Percentiles rank a stretch among this genome's conserved stretches.
phyloP scores from a whole-genome alignment of 2,797 vertebrate species.

The Amblyraja radiata region DNA sequence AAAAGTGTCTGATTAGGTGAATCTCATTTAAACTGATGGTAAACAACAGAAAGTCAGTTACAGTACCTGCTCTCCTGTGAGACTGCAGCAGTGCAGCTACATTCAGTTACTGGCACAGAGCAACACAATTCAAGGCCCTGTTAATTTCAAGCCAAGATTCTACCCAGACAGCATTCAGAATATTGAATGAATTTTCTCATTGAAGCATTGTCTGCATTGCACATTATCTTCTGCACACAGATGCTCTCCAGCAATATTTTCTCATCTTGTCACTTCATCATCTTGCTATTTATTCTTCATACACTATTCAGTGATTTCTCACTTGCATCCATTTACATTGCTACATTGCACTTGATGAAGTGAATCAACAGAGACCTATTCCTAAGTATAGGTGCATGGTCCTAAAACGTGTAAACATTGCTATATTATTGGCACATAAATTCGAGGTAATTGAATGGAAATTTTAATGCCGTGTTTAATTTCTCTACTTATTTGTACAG shows the following conservation, averaged over 20 bases:
- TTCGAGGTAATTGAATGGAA: background rate
- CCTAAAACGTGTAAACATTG: background rate
- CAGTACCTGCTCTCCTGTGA: background rate
- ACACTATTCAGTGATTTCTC: background rate
- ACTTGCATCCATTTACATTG: background rate
- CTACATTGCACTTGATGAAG: background rate
- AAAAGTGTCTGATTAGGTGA: background rate
- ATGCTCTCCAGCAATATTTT: background rate
- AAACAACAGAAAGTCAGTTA: background rate
- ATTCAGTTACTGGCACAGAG: background rate
- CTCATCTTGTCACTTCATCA: background rate
- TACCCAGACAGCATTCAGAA: background rate
- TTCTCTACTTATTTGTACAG: background rate
- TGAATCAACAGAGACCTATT: background rate
- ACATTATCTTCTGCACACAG: background rate
- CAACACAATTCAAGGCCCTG: background rate
- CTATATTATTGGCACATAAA: background rate
- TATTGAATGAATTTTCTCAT: background rate
- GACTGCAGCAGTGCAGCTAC: background rate
- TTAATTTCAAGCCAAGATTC: background rate
- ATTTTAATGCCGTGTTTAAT: background rate
- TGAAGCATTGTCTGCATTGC: background rate
- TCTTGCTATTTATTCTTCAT: background rate
- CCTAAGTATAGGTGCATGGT: background rate
- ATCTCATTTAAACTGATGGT: background rate